A percentile compares a stretch with the other conserved stretches of the same genome.
These are phyloP conservation scores for Ophioninae sp. DNA, from an alignment of 2,888 invertebrate species.

Conservation along the genomic window DNA sequence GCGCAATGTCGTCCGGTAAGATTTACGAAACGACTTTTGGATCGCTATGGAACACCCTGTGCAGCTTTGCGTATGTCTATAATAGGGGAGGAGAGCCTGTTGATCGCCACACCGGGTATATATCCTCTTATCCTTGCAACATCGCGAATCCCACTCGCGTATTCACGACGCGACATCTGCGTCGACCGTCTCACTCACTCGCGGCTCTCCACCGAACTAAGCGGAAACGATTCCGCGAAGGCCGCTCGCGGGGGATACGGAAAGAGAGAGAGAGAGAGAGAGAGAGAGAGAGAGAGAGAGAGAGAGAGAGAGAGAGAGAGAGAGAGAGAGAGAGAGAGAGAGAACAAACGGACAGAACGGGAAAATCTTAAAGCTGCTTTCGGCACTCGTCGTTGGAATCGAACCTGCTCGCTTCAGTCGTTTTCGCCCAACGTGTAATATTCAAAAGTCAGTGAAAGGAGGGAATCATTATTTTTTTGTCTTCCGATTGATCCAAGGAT, in stretches of 20 bases:
- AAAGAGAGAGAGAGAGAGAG: no score
- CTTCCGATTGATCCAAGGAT: no score
- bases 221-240: slow-evolving; percentile 61
- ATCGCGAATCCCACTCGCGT: slow-evolving; percentile 57
- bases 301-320: no score
- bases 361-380: slow-evolving; percentile 20
- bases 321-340: slow-evolving; percentile 7
- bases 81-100: slow-evolving; percentile 51
- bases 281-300: no score
- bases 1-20: no score
- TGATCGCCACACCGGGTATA: slow-evolving; percentile 58
- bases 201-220: slow-evolving; percentile 57
- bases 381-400: slow-evolving; percentile 43
- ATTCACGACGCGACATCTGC: slow-evolving; percentile 56
- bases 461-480: background rate
- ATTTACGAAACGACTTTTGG: no score
- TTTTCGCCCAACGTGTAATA: background rate
- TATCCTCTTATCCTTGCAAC: slow-evolving; percentile 45
- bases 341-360: slow-evolving; percentile 38
- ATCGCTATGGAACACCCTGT: slow-evolving; percentile 24
- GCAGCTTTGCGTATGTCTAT: slow-evolving; percentile 18
- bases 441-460: slow-evolving; percentile 25
- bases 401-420: slow-evolving; percentile 29
- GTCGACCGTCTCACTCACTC: slow-evolving; percentile 50
- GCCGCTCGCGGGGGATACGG: slow-evolving; percentile 21